Percentiles rank a stretch among this genome's conserved stretches.
Conservation (phyloP, 2,888 invertebrate genomes). For the Julus scanicus region DNA sequence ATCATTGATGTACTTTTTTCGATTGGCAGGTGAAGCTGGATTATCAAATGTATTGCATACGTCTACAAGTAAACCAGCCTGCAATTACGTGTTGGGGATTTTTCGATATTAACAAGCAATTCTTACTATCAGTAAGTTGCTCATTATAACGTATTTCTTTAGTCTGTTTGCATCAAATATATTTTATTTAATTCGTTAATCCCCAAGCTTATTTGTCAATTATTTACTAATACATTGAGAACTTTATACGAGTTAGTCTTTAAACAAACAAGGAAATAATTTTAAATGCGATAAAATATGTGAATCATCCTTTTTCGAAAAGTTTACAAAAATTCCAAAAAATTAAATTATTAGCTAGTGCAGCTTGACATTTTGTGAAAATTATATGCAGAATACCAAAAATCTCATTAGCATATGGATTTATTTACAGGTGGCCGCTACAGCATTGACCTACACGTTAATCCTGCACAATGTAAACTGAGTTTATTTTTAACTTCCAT, state of each 20-base stretch:
- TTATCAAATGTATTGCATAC: conserved; percentile 45
- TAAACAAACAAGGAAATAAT: too few relatives aligned
- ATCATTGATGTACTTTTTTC: neutral
- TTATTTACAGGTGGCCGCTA: conserved; percentile 23
- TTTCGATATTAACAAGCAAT: conserved; percentile 40
- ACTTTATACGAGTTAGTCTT: neutral
- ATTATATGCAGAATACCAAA: too few relatives aligned
- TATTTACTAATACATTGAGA: too few relatives aligned
- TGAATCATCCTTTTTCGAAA: too few relatives aligned
- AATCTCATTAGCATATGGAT: neutral
- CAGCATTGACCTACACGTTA: conserved; percentile 12
- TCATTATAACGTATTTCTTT: too few relatives aligned
- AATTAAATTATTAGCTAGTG: too few relatives aligned
- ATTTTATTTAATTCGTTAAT: too few relatives aligned
- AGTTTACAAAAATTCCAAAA: too few relatives aligned
- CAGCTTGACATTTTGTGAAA: too few relatives aligned
- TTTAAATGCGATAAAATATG: too few relatives aligned
- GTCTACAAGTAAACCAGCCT: conserved; percentile 11
- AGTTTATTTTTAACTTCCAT: neutral
- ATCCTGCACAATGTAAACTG: conserved; percentile 1
- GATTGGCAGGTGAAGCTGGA: conserved; percentile 3
- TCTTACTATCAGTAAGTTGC: conserved; percentile 33
- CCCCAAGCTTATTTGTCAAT: too few relatives aligned
- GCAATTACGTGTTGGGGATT: conserved; percentile 26
- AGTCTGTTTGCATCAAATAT: too few relatives aligned